Evolutionary conservation across 2,888 invertebrate species (phyloP), one percentile per base, ranked within the genome.

Genomic region (Calliphora vomitoria): DNA sequence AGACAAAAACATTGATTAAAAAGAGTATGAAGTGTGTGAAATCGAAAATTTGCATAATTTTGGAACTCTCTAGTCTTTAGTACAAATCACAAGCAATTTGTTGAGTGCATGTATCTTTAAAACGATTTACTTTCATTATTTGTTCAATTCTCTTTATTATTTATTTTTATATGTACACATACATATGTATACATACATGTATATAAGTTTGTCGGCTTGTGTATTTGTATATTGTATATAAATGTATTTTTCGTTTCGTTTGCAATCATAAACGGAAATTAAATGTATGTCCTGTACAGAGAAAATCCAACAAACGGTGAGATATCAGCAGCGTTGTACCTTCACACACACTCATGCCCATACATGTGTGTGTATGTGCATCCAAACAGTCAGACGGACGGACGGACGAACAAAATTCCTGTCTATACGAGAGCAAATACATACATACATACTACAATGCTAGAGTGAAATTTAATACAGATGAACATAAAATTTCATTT

Each of bases 201-300:
- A 44, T 8, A 44, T n/a, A 4, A 18, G 10, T 50, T 20, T 25
- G 6, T 38, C n/a, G 20, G 13, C n/a, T 38, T 10, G 1, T 79
- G 38, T 25, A 25, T 44, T 55, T 64, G 55, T 35, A 47, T 47
- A 55, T 15, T n/a, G 18, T 79, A 35, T 50, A 53, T 11, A 55
- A 11, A 44, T 44, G 1, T 60, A 55, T 74, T 72, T 66, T 78
- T 76, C 31, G 15, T 69, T 81, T 74, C 74, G 55, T 58, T 83
- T 72, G 76, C 76, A 68, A 81, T 84, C 82, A 75, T 68, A 84
- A 88, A 81, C 88, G 88, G 88, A 88, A 88, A 88, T 88, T 88
- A 88, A 88, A 88, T 84, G 84, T 84, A 84, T 85, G 88, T 88
- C 88, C 86, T 88, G 81, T 53, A 62, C 86, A 88, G 83, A 76